These are phyloP conservation scores for Ceyx melanurus DNA, from an alignment of 2,113 vertebrate genomes.

Conservation along the genomic window DNA sequence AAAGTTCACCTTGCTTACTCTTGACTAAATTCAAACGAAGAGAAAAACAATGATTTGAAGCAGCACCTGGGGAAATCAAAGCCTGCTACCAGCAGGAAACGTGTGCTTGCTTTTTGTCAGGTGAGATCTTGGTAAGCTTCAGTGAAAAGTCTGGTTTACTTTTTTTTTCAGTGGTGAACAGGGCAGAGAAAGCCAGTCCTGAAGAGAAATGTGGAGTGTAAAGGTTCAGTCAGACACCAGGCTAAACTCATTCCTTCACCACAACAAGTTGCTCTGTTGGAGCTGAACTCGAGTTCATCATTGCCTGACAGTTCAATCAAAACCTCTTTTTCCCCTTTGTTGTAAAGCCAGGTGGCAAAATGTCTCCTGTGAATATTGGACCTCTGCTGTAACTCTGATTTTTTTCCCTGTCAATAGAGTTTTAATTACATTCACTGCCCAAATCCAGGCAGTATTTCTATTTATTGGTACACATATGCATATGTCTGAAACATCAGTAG, in stretches of 20 bases:
- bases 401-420: not conserved
- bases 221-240: not conserved
- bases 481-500: not conserved
- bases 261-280: conserved; percentile 31
- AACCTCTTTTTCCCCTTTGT: conserved; percentile 29
- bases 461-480: not conserved
- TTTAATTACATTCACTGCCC: not conserved
- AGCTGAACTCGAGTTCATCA: conserved; percentile 39
- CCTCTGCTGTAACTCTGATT: conserved; percentile 1
- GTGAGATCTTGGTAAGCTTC: conserved; percentile 10
- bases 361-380: conserved; percentile 22
- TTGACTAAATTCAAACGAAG: conserved; percentile 33
- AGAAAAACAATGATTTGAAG: conserved; percentile 10
- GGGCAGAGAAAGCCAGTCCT: not conserved
- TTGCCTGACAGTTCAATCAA: conserved; percentile 47
- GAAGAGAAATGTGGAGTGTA: not conserved
- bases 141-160: conserved; percentile 26
- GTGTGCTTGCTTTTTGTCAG: not conserved
- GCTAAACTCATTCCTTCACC: conserved; percentile 10
- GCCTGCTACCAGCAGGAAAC: not conserved
- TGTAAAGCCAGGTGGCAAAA: conserved; percentile 54
- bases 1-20: conserved; percentile 37
- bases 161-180: conserved; percentile 12
- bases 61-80: conserved; percentile 47
- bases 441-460: not conserved